These are phyloP conservation scores for Merluccius polli DNA, from an alignment of 2,797 vertebrate species.

Conservation along the genomic window DNA sequence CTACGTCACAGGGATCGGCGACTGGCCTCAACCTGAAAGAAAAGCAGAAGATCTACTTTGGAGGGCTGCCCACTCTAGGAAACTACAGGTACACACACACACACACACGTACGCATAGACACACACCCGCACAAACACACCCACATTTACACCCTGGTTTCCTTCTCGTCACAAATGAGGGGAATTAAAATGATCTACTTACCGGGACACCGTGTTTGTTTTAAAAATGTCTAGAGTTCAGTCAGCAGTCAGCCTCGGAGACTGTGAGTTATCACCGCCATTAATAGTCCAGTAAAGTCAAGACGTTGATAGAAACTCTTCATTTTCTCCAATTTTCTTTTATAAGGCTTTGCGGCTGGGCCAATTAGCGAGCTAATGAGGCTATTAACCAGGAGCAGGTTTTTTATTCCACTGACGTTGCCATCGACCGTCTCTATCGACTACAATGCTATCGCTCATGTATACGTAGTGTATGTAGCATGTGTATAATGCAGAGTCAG, in stretches of 20 bases:
- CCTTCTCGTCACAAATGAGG: background rate
- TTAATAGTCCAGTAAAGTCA: background rate
- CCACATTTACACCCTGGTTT: background rate
- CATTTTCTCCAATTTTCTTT: background rate
- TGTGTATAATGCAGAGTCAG: background rate
- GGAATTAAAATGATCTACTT: background rate
- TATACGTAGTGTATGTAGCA: background rate
- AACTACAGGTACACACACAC: conserved; percentile 83
- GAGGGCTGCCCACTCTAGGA: conserved; percentile 86
- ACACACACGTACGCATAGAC: background rate
- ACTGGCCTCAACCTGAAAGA: conserved; percentile 91
- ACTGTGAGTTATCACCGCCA: background rate
- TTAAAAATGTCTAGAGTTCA: background rate
- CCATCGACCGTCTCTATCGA: background rate
- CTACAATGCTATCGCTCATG: background rate
- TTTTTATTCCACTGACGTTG: background rate
- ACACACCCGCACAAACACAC: background rate
- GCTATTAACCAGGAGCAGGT: background rate
- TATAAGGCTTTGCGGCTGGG: background rate
- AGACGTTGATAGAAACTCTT: background rate
- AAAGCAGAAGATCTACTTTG: conserved; percentile 93
- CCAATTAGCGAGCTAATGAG: conserved; percentile 2
- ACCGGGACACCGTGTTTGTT: background rate
- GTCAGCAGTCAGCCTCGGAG: background rate
- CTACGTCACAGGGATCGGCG: conserved; percentile 81